phyloP scores from a whole-genome alignment of 2,888 invertebrate species.

The Polydrusus pterygomalis region DNA sequence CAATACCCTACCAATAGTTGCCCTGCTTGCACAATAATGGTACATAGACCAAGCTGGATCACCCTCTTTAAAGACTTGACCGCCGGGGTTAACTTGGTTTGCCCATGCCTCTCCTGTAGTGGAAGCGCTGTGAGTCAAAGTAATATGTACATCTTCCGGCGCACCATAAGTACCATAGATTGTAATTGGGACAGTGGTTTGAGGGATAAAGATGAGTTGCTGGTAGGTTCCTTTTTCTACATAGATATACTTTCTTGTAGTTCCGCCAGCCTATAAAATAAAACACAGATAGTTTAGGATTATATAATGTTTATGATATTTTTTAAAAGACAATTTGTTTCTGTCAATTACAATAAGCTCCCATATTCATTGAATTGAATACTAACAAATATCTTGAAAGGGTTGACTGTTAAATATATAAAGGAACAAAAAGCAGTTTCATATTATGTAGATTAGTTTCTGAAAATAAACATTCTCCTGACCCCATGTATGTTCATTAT shows the following conservation, averaged over 20 bases:
- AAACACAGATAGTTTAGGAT: background rate
- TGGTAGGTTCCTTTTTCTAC: slow-evolving; percentile 29
- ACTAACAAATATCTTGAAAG: no score
- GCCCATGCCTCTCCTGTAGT: slow-evolving; percentile 11
- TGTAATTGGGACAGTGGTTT: slow-evolving; percentile 31
- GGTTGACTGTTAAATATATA: no score
- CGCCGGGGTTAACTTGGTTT: slow-evolving; percentile 15
- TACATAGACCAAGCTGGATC: slow-evolving; percentile 32
- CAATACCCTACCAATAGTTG: slow-evolving; percentile 17
- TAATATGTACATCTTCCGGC: slow-evolving; percentile 8
- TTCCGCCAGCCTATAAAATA: slow-evolving; percentile 31
- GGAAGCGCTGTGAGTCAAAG: slow-evolving; percentile 9
- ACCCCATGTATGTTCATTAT: no score
- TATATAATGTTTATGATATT: no score
- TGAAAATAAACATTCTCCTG: no score
- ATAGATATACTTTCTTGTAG: slow-evolving; percentile 39
- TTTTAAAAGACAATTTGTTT: no score
- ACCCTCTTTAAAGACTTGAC: slow-evolving; percentile 2
- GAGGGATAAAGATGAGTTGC: slow-evolving; percentile 20
- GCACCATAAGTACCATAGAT: slow-evolving; percentile 15
- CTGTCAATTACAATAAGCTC: no score
- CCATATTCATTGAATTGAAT: no score
- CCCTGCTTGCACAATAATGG: slow-evolving; percentile 9
- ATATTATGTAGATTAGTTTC: no score
- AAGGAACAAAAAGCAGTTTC: no score